Conservation (phyloP, 1,140 invertebrate genomes). For the Microplitis mediator region DNA sequence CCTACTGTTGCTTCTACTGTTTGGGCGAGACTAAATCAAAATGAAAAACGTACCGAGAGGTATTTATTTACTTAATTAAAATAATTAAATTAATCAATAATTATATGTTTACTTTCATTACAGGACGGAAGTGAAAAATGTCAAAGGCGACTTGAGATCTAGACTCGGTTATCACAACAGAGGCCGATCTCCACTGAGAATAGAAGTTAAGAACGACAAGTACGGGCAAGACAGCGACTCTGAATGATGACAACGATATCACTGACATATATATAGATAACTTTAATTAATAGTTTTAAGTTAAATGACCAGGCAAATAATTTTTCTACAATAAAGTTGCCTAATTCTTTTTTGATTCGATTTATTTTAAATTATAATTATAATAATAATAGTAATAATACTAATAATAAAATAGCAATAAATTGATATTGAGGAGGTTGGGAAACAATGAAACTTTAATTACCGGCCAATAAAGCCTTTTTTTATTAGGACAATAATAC, state of each 20-base stretch:
- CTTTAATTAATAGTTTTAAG: background rate
- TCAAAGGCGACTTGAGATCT: constrained; percentile 48
- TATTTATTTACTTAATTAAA: constrained; percentile 24
- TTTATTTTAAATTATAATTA: too few species aligned
- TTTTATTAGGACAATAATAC: constrained; percentile 55
- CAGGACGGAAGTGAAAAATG: constrained; percentile 46
- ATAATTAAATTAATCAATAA: too few species aligned
- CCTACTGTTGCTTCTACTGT: constrained; percentile 61
- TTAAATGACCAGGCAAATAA: too few species aligned
- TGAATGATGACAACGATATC: constrained; percentile 34
- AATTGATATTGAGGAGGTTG: too few species aligned
- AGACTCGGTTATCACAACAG: constrained; percentile 49
- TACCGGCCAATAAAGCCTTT: constrained; percentile 50
- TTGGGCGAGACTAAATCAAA: constrained; percentile 63
- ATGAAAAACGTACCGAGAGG: constrained; percentile 35
- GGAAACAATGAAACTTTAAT: constrained; percentile 32
- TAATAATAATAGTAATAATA: too few species aligned
- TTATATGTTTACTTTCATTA: constrained; percentile 29
- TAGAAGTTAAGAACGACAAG: constrained; percentile 58
- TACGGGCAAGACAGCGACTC: constrained; percentile 42
- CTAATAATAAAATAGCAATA: too few species aligned
- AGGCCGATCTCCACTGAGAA: constrained; percentile 52
- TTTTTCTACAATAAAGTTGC: too few species aligned
- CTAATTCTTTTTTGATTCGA: too few species aligned
- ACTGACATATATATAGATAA: background rate